These are phyloP conservation scores for Spilarctia lutea DNA, from an alignment of 2,888 invertebrate genomes.

Conservation along the genomic window DNA sequence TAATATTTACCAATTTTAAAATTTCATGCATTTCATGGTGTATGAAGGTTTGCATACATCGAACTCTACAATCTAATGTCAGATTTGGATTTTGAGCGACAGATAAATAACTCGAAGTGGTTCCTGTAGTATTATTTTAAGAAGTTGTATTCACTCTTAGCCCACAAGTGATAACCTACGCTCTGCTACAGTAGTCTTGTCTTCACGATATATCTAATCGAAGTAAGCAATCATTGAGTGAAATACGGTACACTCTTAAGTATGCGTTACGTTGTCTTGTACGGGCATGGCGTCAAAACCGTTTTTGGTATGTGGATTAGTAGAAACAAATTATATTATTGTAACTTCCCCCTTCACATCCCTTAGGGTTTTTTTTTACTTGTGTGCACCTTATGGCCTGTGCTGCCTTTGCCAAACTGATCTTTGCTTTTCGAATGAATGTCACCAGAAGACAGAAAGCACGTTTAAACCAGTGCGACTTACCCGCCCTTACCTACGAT, in stretches of 20 bases:
- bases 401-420: too few relatives aligned
- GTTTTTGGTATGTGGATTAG: not conserved
- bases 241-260: not conserved
- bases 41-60: constrained; percentile 1
- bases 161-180: not conserved
- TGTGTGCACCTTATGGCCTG: too few relatives aligned
- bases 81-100: not conserved
- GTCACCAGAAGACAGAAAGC: too few relatives aligned
- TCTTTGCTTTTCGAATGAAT: too few relatives aligned
- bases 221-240: not conserved
- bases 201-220: constrained; percentile 1
- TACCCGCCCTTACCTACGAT: too few relatives aligned
- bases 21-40: not conserved
- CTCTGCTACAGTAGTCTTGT: not conserved
- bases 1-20: not conserved
- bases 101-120: not conserved
- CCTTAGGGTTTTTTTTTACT: too few relatives aligned
- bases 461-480: too few relatives aligned
- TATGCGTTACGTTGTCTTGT: not conserved
- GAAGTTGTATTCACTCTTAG: not conserved
- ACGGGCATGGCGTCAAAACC: not conserved
- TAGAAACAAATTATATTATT: not conserved
- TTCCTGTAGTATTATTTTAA: not conserved
- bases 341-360: too few relatives aligned
- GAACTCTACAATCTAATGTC: not conserved